These are phyloP conservation scores for Scaptomyza graminum DNA, from an alignment of 1,140 invertebrate genomes.

Conservation along the genomic window DNA sequence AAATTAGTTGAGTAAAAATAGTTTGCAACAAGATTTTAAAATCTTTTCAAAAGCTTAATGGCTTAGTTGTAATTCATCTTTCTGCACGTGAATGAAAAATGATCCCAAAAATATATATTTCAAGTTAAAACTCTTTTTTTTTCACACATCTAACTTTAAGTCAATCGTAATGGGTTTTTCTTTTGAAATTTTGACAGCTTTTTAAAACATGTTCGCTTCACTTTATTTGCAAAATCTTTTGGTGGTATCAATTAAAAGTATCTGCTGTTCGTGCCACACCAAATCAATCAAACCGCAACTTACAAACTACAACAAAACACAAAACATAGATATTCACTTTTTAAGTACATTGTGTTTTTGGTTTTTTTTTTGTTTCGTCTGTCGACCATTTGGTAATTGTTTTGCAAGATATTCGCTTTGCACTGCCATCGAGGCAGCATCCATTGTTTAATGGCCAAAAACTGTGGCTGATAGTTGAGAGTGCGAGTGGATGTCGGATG, in stretches of 20 bases:
- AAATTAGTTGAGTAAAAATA: background rate
- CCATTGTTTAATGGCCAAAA: conserved; percentile 52
- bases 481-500: background rate
- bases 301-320: background rate
- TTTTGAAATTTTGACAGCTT: background rate
- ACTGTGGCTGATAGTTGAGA: background rate
- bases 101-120: too few relatives aligned
- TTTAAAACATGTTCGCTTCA: too few relatives aligned
- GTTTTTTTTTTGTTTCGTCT: conserved; percentile 21
- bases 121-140: too few relatives aligned
- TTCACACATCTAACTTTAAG: too few relatives aligned
- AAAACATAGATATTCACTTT: conserved; percentile 6
- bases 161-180: background rate
- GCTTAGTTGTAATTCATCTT: too few relatives aligned
- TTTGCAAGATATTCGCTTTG: conserved; percentile 38
- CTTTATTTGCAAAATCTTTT: conserved; percentile 5
- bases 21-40: too few relatives aligned
- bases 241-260: conserved; percentile 21
- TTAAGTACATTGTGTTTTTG: conserved; percentile 15
- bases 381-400: conserved; percentile 49
- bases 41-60: too few relatives aligned
- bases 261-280: conserved; percentile 25
- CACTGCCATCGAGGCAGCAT: conserved; percentile 14
- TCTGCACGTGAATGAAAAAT: too few relatives aligned
- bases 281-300: conserved; percentile 11